Conservation (phyloP, 2,888 invertebrate genomes). For the Cheilosia variabilis region DNA sequence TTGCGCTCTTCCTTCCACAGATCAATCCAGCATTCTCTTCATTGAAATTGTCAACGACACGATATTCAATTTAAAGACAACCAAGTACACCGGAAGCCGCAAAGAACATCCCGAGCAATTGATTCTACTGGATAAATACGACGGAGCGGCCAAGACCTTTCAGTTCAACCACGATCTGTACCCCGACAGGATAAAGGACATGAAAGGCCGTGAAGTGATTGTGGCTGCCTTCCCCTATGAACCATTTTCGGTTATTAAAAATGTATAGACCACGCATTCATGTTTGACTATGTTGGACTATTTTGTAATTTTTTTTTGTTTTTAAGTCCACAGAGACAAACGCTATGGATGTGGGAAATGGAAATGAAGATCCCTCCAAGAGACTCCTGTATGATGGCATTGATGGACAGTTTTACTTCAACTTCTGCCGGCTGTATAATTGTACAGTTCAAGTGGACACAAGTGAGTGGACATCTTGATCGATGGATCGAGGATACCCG, state of each 20-base stretch:
- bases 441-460: slow-evolving; percentile 83
- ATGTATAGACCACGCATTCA: slow-evolving; percentile 59
- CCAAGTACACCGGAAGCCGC: slow-evolving; percentile 79
- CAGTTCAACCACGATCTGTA: slow-evolving; percentile 68
- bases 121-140: slow-evolving; percentile 76
- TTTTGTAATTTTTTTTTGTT: background rate
- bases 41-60: slow-evolving; percentile 77
- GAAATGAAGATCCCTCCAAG: slow-evolving; percentile 64
- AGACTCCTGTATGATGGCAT: slow-evolving; percentile 85
- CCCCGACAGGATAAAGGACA: slow-evolving; percentile 77
- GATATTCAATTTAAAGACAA: slow-evolving; percentile 79
- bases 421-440: slow-evolving; percentile 83
- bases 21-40: slow-evolving; percentile 80
- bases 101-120: slow-evolving; percentile 70
- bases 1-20: slow-evolving; percentile 68
- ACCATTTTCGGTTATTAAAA: slow-evolving; percentile 80
- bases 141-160: slow-evolving; percentile 69
- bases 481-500: too few species aligned
- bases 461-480: slow-evolving; percentile 75
- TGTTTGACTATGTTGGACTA: too few species aligned
- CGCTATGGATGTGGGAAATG: slow-evolving; percentile 74
- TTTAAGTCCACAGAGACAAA: slow-evolving; percentile 74
- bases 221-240: slow-evolving; percentile 80
- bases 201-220: slow-evolving; percentile 79
- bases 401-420: slow-evolving; percentile 82